Conservation (phyloP, 2,888 invertebrate species). For the Polyommatus icarus region DNA sequence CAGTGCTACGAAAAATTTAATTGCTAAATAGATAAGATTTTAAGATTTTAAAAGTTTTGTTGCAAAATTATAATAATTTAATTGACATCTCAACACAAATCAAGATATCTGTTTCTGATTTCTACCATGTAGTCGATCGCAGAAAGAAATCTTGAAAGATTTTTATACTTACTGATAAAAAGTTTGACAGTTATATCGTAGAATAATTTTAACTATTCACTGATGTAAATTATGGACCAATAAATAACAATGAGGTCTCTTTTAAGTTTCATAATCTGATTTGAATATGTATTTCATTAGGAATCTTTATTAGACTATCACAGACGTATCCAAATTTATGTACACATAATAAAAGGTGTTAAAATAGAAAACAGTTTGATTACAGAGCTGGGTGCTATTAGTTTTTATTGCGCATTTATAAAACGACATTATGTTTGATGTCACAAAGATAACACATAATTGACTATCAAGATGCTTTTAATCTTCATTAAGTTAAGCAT, state of each 20-base stretch:
- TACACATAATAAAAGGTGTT: constrained; percentile 9
- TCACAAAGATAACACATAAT: constrained; percentile 1
- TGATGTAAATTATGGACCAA: neutral
- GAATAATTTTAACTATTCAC: constrained; percentile 6
- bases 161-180: neutral
- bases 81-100: no score
- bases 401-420: neutral
- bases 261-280: constrained; percentile 15
- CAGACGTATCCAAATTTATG: neutral
- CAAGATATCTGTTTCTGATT: no score
- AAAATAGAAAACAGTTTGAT: constrained; percentile 10
- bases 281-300: constrained; percentile 6
- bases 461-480: constrained; percentile 4
- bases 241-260: neutral
- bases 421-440: neutral
- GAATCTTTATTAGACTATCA: neutral
- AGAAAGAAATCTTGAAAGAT: neutral
- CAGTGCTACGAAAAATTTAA: neutral
- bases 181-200: neutral
- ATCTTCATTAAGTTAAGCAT: neutral
- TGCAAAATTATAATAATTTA: neutral
- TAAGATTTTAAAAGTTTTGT: neutral
- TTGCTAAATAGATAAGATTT: no score
- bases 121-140: neutral
- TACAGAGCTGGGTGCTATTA: neutral